Conservation (phyloP, 2,888 invertebrate genomes). For the Oscheius sp. region DNA sequence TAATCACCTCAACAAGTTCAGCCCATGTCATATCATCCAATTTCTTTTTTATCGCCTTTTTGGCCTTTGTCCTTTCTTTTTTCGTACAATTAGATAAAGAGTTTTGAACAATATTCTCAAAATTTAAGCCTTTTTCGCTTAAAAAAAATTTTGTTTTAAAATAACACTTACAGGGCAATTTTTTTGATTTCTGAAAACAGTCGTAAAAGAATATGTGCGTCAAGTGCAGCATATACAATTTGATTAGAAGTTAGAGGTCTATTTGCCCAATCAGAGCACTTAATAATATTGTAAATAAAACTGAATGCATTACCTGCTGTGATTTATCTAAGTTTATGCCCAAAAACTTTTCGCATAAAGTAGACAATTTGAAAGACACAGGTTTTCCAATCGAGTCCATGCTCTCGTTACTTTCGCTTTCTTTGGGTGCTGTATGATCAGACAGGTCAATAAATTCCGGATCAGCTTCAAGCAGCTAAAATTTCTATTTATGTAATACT, state of each 20-base stretch:
- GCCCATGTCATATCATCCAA: conserved; percentile 28
- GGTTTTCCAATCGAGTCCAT: neutral
- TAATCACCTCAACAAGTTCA: conserved; percentile 14
- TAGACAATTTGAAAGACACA: conserved; percentile 39
- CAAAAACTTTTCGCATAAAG: conserved; percentile 32
- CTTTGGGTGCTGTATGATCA: neutral
- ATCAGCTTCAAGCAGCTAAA: conserved; percentile 32
- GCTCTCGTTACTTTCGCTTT: neutral
- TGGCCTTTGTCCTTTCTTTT: conserved; percentile 18
- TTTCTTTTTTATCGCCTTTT: conserved; percentile 11
- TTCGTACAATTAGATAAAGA: conserved; percentile 15
- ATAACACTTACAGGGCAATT: neutral
- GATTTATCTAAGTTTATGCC: conserved; percentile 37
- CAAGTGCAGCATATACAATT: conserved; percentile 48
- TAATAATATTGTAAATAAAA: neutral
- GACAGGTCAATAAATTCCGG: conserved; percentile 34
- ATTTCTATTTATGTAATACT: neutral
- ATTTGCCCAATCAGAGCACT: conserved; percentile 46
- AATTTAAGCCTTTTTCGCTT: conserved; percentile 1
- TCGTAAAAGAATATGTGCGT: conserved; percentile 46
- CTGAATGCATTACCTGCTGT: conserved; percentile 31
- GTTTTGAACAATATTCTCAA: neutral
- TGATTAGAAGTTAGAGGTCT: conserved; percentile 43
- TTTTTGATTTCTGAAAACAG: conserved; percentile 34
- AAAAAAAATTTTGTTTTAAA: neutral